Evolutionary conservation across 2,888 invertebrate genomes (phyloP), one percentile per base, ranked within the genome.

Genomic region (Nemotelus nigrinus): DNA sequence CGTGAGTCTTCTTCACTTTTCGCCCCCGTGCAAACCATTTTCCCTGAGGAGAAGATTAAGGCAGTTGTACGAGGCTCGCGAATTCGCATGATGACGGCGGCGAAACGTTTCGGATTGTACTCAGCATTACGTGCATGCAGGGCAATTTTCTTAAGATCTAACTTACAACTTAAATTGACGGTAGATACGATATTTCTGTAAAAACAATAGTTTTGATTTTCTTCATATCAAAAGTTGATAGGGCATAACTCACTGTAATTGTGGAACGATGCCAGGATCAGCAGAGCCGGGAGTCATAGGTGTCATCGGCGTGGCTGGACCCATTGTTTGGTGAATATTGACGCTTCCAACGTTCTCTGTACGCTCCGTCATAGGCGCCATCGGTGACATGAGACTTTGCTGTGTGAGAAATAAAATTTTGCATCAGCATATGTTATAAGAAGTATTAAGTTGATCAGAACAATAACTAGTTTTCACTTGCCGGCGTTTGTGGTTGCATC

Each of bases 101-200:
- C 98, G 89, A 99, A 99, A 84, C 99, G 93, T 88, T 99, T 99
- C 6, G 99, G 99, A 87, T 99, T 99, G 85, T 99, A 99, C 87
- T 99, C 99, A 2, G 99, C 99, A 89, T 99, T 99, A 86, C 99
- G 92, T 0, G 99, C 98, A 86, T 98, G 98, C 2, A 99, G 88
- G 0, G 99, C 98, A 82, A 99, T 99, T 88, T 96, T 96, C 85
- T 99, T 98, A 79, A 99, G 89, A 85, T 99, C 98, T 81, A 99
- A 88, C 88, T 96, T 96, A 86, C 98, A 98, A 83, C 94, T 95
- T 75, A 99, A 88, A 87, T 98, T 99, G 0, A 99, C 98, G 3
- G 99, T 99, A 67, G 98, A 97, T 0, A 99, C 99, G 84, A 99
- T 99, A 85, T 99, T 99, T 85, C 97, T 97, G 87, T 78, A 89